Evolutionary conservation across 2,797 vertebrate species (phyloP), one percentile per base, ranked within the genome.

Genomic region (Sorex maritimensis): DNA sequence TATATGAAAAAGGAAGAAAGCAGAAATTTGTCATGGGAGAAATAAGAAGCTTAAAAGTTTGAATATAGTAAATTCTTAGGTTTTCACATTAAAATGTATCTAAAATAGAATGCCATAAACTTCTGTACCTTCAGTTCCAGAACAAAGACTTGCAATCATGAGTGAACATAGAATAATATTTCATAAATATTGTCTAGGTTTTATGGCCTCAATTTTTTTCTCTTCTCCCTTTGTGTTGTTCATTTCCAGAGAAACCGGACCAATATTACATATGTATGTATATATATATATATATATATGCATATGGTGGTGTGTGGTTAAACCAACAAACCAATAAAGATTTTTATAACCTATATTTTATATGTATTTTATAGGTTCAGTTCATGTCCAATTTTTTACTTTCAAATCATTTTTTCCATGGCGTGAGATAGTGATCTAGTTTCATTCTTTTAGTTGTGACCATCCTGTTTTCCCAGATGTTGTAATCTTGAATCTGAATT

Each of bases 71-170:
- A 92, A 67, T 19, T 10, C 14, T 24, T 52, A 41, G 23, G 6
- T 65, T 92, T 14, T 15, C 72, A 58, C 73, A 30, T 44, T 81
- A 91, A 89, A 58, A 67, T 75, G 8, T 74, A 72, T 21, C 44
- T 9, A 44, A 52, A 2, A 3, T 44, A 30, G 14, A 63, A 74
- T 75, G 3, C 12, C 24, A 3, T 21, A 61, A 63, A 2, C 12
- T 81, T 92, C 63, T 26, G 0, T 1, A 24, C 0, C 11, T 80
- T 58, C 11, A 12, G 28, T 92, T 72, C n/a, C 34, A 23, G 21
- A 82, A 28, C 49, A 17, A 24, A 84, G 38, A 23, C 55, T 58
- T 58, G 4, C 28, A 78, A 4, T 86, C 44, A 30, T 24, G 24
- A 38, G 19, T 30, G 38, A 55, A 19, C 24, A 15, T 3, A 44